Conservation (phyloP, 92 coral and sea anemone species). For the Desmophyllum pertusum region DNA sequence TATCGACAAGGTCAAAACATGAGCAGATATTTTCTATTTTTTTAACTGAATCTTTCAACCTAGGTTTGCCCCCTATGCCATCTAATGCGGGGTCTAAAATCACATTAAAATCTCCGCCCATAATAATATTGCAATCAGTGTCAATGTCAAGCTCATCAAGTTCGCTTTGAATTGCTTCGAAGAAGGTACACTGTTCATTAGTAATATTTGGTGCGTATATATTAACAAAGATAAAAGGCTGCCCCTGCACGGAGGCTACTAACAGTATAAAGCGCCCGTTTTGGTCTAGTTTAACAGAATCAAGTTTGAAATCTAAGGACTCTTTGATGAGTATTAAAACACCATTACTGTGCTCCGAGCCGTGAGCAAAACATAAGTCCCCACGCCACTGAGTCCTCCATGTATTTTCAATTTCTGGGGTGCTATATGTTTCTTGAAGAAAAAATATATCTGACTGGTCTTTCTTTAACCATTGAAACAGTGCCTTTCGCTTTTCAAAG, state of each 20-base stretch:
- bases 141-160: no score
- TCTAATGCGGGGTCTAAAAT: no score
- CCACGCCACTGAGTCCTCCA: conserved; percentile 52
- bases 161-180: conserved; percentile 3
- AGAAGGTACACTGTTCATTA: conserved; percentile 27
- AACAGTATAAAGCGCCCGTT: background rate
- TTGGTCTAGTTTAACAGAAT: conserved; percentile 24
- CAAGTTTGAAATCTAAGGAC: no score
- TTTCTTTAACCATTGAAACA: conserved; percentile 38
- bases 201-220: conserved; percentile 46
- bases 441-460: conserved; percentile 20
- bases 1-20: background rate
- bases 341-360: conserved; percentile 59
- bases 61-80: no score
- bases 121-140: no score
- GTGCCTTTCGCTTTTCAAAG: conserved; percentile 22
- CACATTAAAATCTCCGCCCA: no score
- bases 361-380: conserved; percentile 47
- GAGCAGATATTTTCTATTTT: background rate
- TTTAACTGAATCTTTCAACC: no score
- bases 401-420: background rate
- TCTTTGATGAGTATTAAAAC: conserved; percentile 33
- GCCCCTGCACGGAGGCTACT: conserved; percentile 22
- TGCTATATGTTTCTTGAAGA: conserved; percentile 45
- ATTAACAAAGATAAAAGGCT: conserved; percentile 43